Evolutionary conservation across 2,888 invertebrate species (phyloP), one percentile per base, ranked within the genome.

Genomic region (Psylliodes chrysocephalus): DNA sequence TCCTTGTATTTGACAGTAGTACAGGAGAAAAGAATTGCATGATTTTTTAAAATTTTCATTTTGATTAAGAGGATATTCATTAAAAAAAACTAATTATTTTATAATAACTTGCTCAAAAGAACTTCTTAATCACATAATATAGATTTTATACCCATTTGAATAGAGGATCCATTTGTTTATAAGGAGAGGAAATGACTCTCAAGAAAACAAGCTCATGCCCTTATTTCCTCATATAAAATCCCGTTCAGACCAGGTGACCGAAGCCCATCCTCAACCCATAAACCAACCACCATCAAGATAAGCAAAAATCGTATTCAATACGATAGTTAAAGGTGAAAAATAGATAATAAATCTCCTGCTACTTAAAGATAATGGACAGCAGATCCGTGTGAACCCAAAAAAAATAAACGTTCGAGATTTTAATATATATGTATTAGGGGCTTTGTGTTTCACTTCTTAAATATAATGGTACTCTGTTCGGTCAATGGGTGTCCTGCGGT

Each of bases 401-500:
- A 79, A 80, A 81, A 79, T 79, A 81, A 81, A 80, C 78, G 80
- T 79, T 81, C 78, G 78, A 78, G 72, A 76, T 78, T 81, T 81
- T 81, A 81, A 81, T 82, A 80, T 82, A 81, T 82, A 81, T 81
- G 79, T 80, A 81, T 81, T 81, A 81, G 81, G 76, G 71, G 77
- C 79, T 80, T 81, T 80, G 81, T 80, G 75, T 80, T 78, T 75
- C 76, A 75, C 73, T 76, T 74, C 66, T 70, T 28, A 70, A 69
- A 71, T 72, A 79, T 81, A 81, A 81, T 80, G 78, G 76, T 78
- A 77, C 75, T 77, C 81, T 81, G 81, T 81, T 78, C 77, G 75
- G 73, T 82, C 78, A 82, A 82, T 82, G 80, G 82, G 78, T 77
- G 76, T 80, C 82, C 81, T 74, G 82, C 79, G 70, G 82, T 75